Percentiles rank a stretch among this genome's conserved stretches.
Evolutionary conservation across 1,140 invertebrate species (phyloP).

Genomic region (Bombus sibiricus): DNA sequence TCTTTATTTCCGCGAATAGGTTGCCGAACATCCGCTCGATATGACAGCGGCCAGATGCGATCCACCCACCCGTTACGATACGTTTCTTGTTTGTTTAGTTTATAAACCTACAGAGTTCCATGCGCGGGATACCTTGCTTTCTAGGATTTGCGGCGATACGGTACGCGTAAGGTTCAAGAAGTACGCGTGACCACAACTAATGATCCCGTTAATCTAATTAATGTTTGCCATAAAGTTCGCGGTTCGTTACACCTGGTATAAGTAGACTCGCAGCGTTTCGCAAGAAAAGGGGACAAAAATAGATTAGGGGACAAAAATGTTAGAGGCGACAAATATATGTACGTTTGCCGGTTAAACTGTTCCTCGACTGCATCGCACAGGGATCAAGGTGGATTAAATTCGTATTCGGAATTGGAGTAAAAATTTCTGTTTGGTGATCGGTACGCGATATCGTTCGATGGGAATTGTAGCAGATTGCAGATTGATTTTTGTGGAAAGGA

Average conservation of each 20-base stretch:
- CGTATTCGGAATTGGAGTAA: neutral
- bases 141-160: conserved; percentile 45
- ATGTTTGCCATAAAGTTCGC: conserved; percentile 51
- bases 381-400: neutral
- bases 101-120: neutral
- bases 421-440: neutral
- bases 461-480: neutral
- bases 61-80: too few species aligned
- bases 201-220: conserved; percentile 68
- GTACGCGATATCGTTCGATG: neutral
- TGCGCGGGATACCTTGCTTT: neutral
- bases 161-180: conserved; percentile 21
- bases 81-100: neutral
- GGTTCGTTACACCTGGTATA: conserved; percentile 28
- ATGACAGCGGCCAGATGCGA: neutral
- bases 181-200: conserved; percentile 51
- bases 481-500: neutral
- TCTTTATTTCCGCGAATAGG: neutral
- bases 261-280: conserved; percentile 7
- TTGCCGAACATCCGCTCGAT: neutral
- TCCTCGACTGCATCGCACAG: neutral
- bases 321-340: neutral
- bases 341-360: too few species aligned
- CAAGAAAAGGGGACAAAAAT: conserved; percentile 18
- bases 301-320: conserved; percentile 20